These are phyloP conservation scores for Ectemnius continuus DNA, from an alignment of 2,888 invertebrate genomes.

Conservation along the genomic window DNA sequence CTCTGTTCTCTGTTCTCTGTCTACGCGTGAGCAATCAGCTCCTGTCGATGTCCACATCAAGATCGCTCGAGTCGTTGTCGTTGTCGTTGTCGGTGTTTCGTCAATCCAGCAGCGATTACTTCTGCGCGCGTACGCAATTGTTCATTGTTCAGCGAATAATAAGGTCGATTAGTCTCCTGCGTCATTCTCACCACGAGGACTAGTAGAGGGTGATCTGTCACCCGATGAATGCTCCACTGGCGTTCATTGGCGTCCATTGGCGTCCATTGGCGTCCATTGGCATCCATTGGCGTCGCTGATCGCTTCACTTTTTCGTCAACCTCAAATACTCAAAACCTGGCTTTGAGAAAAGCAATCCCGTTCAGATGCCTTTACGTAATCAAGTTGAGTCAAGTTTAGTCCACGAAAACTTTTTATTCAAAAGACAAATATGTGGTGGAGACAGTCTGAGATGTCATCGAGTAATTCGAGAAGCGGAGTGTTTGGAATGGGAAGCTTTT, in stretches of 20 bases:
- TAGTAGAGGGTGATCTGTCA: not conserved
- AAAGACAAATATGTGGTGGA: too few relatives aligned
- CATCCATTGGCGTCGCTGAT: too few relatives aligned
- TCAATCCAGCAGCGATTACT: conserved; percentile 55
- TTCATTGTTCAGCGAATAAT: conserved; percentile 65
- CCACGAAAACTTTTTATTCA: too few relatives aligned
- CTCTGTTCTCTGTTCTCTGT: too few relatives aligned
- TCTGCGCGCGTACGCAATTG: conserved; percentile 62
- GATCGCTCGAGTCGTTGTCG: conserved; percentile 13
- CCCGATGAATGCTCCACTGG: not conserved
- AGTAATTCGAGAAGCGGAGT: conserved; percentile 36
- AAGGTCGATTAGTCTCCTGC: conserved; percentile 62
- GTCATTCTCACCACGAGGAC: conserved; percentile 57
- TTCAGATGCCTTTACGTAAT: too few relatives aligned
- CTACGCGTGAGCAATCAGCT: too few relatives aligned
- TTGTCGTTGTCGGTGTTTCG: conserved; percentile 43
- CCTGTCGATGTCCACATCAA: not conserved
- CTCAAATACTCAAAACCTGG: not conserved
- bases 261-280: not conserved
- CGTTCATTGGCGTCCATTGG: not conserved
- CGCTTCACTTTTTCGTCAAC: too few relatives aligned
- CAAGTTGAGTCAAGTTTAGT: too few relatives aligned
- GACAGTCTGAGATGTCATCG: conserved; percentile 28
- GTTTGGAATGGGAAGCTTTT: conserved; percentile 35
- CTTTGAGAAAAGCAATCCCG: not conserved